phyloP scores from a whole-genome alignment of 2,113 vertebrate genomes.

The Craseonycteris thonglongyai region DNA sequence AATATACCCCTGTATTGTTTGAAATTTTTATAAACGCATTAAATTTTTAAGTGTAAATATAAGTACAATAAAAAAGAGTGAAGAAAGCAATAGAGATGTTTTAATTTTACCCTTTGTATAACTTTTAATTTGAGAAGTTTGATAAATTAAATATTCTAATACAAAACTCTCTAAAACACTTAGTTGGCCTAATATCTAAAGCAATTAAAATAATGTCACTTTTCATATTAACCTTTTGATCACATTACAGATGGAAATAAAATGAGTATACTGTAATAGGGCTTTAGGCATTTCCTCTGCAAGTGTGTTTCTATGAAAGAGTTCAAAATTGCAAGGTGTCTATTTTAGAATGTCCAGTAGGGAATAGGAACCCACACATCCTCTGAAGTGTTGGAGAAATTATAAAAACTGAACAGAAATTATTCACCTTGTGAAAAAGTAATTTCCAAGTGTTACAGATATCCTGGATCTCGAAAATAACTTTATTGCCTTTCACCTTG shows the following conservation, averaged over 20 bases:
- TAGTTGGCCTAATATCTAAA: constrained; percentile 10
- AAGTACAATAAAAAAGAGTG: neutral
- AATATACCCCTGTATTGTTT: neutral
- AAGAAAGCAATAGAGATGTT: neutral
- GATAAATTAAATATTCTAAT: neutral
- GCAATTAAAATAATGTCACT: constrained; percentile 45
- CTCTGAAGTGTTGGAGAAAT: constrained; percentile 49
- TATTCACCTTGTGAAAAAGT: constrained; percentile 65
- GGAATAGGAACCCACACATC: constrained; percentile 12
- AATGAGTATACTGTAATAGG: neutral
- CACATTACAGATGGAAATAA: constrained; percentile 41
- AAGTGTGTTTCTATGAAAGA: neutral
- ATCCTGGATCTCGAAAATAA: constrained; percentile 53
- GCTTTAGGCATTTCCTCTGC: neutral
- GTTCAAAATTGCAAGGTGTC: neutral
- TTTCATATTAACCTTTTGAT: constrained; percentile 54
- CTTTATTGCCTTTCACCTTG: constrained; percentile 45
- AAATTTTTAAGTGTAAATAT: neutral
- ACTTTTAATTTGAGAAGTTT: neutral
- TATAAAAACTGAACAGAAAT: constrained; percentile 50
- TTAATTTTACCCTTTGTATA: neutral
- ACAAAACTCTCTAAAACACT: neutral
- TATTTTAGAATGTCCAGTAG: constrained; percentile 6
- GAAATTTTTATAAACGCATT: neutral
- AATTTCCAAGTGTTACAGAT: constrained; percentile 62